Evolutionary conservation across 2,888 invertebrate species (phyloP), one percentile per base, ranked within the genome.

Genomic region (Hyalella azteca): DNA sequence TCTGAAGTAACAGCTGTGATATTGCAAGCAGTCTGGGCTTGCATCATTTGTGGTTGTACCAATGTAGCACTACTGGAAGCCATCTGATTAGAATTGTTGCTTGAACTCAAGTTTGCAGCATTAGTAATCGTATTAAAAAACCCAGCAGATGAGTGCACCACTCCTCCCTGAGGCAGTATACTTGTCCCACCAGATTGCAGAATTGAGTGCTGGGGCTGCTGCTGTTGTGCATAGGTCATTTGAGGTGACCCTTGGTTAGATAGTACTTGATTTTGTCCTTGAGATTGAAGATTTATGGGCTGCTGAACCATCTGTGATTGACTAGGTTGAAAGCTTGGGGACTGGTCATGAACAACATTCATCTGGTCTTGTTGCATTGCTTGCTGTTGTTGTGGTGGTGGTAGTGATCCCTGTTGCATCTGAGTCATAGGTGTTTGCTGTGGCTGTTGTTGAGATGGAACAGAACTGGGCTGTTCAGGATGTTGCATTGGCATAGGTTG

Each of bases 301-400:
- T 66, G 66, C 29, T 5, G 36, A 66, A 36, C n/a, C 66, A 66
- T 36, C 36, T 66, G 66, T 36, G 66, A 36, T 19, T 66, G 66
- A 66, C 66, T 66, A 66, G 66, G 32, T 36, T 32, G 66, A 66
- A 36, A 66, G 36, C 19, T 66, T 32, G 66, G 66, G 4, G 66
- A 66, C 32, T 32, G 66, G 19, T 66, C 66, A 9, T 66, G 32
- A 32, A 66, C 36, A 66, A 36, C 26, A 36, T 36, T 66, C 32
- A 66, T n/a, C n/a, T 36, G 39, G 32, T 66, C 66, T 22, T 66
- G 66, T 11, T 66, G 32, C 13, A 36, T 36, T 13, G 66, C 29
- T 22, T 4, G 54, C 54, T 54, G 49, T 22, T 49, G 49, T 3
- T 49, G 49, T 19, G 5, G 49, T n/a, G 19, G 32, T 5, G 26